A percentile compares a stretch with the other conserved stretches of the same genome.
Conservation (phyloP, 2,888 invertebrate genomes). For the Podotricha telesiphe region DNA sequence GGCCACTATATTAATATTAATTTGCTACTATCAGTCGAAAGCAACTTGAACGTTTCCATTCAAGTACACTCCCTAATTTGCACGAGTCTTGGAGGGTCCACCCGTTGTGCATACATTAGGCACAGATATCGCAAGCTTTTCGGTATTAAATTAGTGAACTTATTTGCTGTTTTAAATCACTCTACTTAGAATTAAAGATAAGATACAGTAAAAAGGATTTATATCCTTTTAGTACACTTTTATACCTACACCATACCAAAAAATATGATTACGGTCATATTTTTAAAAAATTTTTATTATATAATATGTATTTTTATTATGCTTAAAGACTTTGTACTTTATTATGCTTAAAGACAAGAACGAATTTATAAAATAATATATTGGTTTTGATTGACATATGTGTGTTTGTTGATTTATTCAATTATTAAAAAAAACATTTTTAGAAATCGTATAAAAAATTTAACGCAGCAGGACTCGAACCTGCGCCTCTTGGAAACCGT, state of each 20-base stretch:
- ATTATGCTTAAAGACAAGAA: too few species aligned
- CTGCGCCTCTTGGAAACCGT: too few species aligned
- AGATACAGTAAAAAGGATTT: neutral
- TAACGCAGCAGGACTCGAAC: too few species aligned
- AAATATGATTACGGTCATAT: too few species aligned
- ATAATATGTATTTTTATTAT: too few species aligned
- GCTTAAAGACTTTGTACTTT: too few species aligned
- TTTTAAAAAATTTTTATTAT: too few species aligned
- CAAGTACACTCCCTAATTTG: slow-evolving; percentile 46
- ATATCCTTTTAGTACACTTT: neutral
- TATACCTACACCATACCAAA: neutral
- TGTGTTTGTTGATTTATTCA: too few species aligned
- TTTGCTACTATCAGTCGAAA: neutral
- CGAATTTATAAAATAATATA: too few species aligned
- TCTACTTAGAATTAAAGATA: slow-evolving; percentile 11
- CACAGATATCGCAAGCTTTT: slow-evolving; percentile 80
- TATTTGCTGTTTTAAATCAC: slow-evolving; percentile 53
- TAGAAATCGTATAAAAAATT: too few species aligned
- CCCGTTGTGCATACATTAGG: slow-evolving; percentile 79
- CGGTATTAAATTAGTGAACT: slow-evolving; percentile 77
- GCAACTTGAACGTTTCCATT: neutral
- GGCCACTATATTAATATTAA: neutral
- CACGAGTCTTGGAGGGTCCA: slow-evolving; percentile 62
- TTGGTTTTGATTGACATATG: too few species aligned
- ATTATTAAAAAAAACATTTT: too few species aligned